phyloP scores from a whole-genome alignment of 2,113 vertebrate species.

The Ivindomyrus marchei region DNA sequence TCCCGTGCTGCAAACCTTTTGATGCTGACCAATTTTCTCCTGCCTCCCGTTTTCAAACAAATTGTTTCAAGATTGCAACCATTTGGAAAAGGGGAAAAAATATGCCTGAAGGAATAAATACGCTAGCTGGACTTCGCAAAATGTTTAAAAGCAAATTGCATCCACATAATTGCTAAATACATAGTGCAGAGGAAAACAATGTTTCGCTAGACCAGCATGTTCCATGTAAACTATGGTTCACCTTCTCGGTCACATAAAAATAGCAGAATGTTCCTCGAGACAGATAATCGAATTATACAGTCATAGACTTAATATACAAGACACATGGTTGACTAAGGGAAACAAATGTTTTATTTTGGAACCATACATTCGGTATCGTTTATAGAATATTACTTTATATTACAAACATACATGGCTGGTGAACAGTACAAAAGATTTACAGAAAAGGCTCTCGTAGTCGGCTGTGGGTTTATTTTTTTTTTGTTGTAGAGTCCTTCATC shows the following conservation, averaged over 20 bases:
- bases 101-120: conserved; percentile 44
- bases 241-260: neutral
- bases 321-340: neutral
- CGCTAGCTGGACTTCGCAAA: conserved; percentile 31
- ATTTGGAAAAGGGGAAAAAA: conserved; percentile 35
- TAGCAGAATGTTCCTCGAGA: neutral
- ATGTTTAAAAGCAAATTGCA: conserved; percentile 40
- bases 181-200: conserved; percentile 40
- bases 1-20: conserved; percentile 22
- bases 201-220: conserved; percentile 15
- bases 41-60: conserved; percentile 36
- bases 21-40: conserved; percentile 18
- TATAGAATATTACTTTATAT: neutral
- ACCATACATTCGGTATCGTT: neutral
- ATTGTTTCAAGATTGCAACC: conserved; percentile 47
- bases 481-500: conserved; percentile 10
- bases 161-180: conserved; percentile 45
- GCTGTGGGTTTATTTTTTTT: neutral
- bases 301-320: neutral
- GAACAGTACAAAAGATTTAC: conserved; percentile 3
- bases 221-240: neutral
- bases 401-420: neutral
- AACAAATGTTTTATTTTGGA: conserved; percentile 8
- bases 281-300: neutral
- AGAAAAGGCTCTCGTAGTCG: neutral